Base-by-base conservation (phyloP, 1,140 invertebrate species). In the Atta colombica region DNA sequence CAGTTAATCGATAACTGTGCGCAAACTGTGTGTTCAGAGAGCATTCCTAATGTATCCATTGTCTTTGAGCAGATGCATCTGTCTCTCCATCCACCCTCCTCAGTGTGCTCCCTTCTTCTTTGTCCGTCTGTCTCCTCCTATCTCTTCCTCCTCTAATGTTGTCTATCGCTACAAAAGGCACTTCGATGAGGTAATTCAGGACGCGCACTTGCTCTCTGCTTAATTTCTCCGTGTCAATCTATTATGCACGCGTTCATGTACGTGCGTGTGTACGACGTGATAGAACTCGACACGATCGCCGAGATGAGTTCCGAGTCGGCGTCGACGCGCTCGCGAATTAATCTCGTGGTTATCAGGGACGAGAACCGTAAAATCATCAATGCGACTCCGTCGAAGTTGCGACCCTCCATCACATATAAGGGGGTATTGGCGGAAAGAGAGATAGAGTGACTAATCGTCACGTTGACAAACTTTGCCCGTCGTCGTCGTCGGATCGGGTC, bases 41-140 rank as follows among this genome's bases (percentile, higher is more conserved):
- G 92, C 88, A 93, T 93, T 92, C 77, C 90, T 93, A 93, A 93
- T 93, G 90, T 91, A 89, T 85, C 90, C 78, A 93, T 93, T 93
- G 92, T 93, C 92, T 91, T 87, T 61, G 87, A 91, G 82, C 84
- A 88, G 89, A 89, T 82, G 80, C 81, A 65, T 85, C 71, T 55
- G 60, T 55, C 55, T 82, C 53, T 63, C 69, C 55, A 65, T 85
- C 58, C 39, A 8, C 16, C 39, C 14, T n/a, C 78, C 16, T 28
- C 25, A 49, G 21, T 51, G 25, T 25, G n/a, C 39, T 31, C 51
- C n/a, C 49, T 58, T 68, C 77, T 81, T 81, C 77, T 71, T 69
- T 69, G 77, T 78, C 18, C 8, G 49, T 68, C 31, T 69, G 35
- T 63, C 51, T 66, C 21, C 21, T 10, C 25, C 45, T 45, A 18